Base-by-base conservation (phyloP, 2,113 vertebrate genomes). In the Kryptolebias marmoratus region DNA sequence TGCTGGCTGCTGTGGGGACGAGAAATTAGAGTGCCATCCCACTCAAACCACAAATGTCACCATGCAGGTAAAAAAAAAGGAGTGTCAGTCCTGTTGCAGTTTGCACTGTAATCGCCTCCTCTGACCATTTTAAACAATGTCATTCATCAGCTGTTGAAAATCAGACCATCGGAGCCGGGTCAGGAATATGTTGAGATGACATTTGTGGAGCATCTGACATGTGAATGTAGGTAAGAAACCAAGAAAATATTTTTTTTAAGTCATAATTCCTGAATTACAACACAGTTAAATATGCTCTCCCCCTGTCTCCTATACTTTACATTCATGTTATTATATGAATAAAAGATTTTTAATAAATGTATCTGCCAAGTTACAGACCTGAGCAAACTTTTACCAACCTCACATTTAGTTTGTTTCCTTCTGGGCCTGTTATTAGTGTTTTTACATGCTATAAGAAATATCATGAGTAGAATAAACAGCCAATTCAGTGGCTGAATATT, bases 1-100 rank as follows among this genome's bases (percentile, higher is more conserved):
- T 13, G 94, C 95, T 0, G 97, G 97, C 75, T 99, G 97, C 86
- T 99, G 97, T 0, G 95, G 95, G 0, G 96, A 97, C 0, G 97
- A 99, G 90, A 94, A 93, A 52, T 92, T 98, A 53, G 95, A 93
- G 82, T 99, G 97, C 1, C 79, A 95, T 48, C 94, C 96, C 0
- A 94, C 95, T 39, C 87, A 92, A 76, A 96, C 89, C 0, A 87
- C 82, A 70, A 97, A 95, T 0, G 82, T 97, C 82, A 97, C 96
- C 71, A 95, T 99, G 96, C 96, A 98, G 95, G 97, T 97, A 87
- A 45, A 87, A 66, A 12, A 10, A 32, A 0, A 8, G 0, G n/a
- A 50, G 15, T 1, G 15, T 50, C 48, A 16, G 31, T 28, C 59
- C 36, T 13, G 1, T 48, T 14, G 11, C 54, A 39, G 12, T 18